phyloP scores from a whole-genome alignment of 2,797 vertebrate genomes.

The Scarus forsteni region DNA sequence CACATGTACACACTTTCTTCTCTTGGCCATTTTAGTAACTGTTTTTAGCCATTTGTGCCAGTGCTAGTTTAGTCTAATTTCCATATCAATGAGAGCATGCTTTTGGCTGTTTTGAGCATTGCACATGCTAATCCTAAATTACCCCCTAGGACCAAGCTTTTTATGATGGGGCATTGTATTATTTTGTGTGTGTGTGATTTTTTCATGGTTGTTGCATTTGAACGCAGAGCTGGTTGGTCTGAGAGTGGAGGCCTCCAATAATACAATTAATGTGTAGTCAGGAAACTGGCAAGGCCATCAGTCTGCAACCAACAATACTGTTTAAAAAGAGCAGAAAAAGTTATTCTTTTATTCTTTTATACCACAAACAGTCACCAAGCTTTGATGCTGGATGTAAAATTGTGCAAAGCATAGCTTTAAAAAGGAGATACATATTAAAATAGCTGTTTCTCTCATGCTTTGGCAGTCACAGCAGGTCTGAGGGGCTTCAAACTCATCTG shows the following conservation, averaged over 20 bases:
- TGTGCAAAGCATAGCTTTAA: background rate
- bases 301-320: no score
- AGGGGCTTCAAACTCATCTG: background rate
- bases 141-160: constrained; percentile 54
- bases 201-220: constrained; percentile 27
- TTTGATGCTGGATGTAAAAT: background rate
- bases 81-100: constrained; percentile 74
- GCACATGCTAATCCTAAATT: constrained; percentile 63
- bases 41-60: constrained; percentile 62
- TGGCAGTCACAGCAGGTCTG: background rate
- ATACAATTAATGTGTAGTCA: background rate
- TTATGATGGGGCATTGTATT: constrained; percentile 30
- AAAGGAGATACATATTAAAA: background rate
- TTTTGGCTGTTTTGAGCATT: constrained; percentile 53
- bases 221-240: background rate
- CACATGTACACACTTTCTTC: constrained; percentile 40
- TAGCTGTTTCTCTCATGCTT: background rate
- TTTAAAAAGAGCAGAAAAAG: background rate
- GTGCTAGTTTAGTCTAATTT: constrained; percentile 63
- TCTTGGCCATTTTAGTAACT: constrained; percentile 62
- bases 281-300: background rate
- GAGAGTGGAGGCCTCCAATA: background rate
- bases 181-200: constrained; percentile 26
- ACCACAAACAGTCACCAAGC: background rate
- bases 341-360: background rate